Evolutionary conservation across 2,797 vertebrate genomes (phyloP).

Genomic region (Sebastes jordani): DNA sequence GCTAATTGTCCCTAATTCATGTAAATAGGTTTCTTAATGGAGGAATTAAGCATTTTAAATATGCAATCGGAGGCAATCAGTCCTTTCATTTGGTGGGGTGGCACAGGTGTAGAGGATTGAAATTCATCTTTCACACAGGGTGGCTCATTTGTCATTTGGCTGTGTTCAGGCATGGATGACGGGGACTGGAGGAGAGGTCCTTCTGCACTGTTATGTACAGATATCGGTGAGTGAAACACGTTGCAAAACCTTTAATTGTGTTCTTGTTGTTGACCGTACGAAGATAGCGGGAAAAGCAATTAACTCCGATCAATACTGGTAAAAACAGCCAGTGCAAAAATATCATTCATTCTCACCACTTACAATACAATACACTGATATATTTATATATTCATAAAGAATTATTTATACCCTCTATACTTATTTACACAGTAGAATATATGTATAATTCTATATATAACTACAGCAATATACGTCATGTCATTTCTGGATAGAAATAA

Average conservation of each 20-base stretch:
- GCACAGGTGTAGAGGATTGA: conserved; percentile 87
- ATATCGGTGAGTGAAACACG: conserved; percentile 53
- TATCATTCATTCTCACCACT: conserved; percentile 20
- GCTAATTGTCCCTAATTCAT: conserved; percentile 89
- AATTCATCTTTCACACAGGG: conserved; percentile 84
- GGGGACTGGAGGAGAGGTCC: conserved; percentile 64
- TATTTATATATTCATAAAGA: background rate
- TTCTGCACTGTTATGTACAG: conserved; percentile 58
- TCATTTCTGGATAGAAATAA: conserved; percentile 31
- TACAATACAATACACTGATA: background rate
- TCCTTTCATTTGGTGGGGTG: conserved; percentile 84
- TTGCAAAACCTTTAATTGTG: conserved; percentile 69
- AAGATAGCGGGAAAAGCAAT: conserved; percentile 68
- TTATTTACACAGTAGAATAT: background rate
- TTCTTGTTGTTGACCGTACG: conserved; percentile 62
- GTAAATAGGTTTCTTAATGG: conserved; percentile 89
- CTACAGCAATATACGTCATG: conserved; percentile 9
- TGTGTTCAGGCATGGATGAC: conserved; percentile 78
- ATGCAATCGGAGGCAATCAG: conserved; percentile 85
- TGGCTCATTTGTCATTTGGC: conserved; percentile 85
- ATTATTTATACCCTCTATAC: conserved; percentile 1
- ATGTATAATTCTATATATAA: background rate
- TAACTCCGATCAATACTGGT: conserved; percentile 62
- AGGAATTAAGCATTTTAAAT: conserved; percentile 87
- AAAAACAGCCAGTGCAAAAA: conserved; percentile 49